Percentiles rank a stretch among this genome's conserved stretches.
Conservation (phyloP, 2,113 vertebrate genomes). For the Phrynocephalus versicolor region DNA sequence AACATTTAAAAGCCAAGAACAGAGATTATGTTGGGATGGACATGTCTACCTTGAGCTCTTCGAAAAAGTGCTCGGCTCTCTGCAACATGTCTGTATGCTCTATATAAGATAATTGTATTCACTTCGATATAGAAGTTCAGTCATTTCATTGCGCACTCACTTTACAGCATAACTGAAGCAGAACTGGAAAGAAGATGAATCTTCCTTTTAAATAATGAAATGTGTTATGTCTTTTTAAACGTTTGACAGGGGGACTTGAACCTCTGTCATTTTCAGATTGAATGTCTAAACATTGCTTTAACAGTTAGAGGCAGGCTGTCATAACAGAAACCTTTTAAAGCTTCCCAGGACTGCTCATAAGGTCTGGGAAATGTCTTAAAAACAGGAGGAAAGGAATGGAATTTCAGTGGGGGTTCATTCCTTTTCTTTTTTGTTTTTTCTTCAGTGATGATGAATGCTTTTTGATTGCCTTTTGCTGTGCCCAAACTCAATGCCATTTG, state of each 20-base stretch:
- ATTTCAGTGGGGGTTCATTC: slow-evolving; percentile 13
- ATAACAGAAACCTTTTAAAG: slow-evolving; percentile 69
- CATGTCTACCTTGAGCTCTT: no score
- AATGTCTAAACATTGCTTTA: slow-evolving; percentile 75
- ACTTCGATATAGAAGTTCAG: slow-evolving; percentile 11
- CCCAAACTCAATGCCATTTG: no score
- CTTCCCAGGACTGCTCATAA: slow-evolving; percentile 55
- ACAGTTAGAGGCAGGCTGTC: slow-evolving; percentile 61
- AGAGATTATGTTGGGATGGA: no score
- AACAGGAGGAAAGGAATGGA: slow-evolving; percentile 36
- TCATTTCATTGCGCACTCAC: not conserved
- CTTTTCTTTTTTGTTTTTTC: not conserved
- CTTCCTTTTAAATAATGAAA: slow-evolving; percentile 40
- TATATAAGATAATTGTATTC: not conserved
- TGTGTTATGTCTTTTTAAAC: slow-evolving; percentile 60
- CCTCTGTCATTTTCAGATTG: slow-evolving; percentile 69
- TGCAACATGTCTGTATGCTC: not conserved
- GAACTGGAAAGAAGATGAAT: slow-evolving; percentile 25
- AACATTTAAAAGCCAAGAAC: no score
- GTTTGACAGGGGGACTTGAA: slow-evolving; percentile 66
- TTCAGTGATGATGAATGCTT: slow-evolving; percentile 22
- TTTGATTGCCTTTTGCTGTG: not conserved
- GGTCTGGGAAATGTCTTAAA: slow-evolving; percentile 51
- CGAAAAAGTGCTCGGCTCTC: no score
- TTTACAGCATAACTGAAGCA: slow-evolving; percentile 4